These are phyloP conservation scores for Drosophila kanekoi DNA, from an alignment of 2,888 invertebrate species.

Conservation along the genomic window DNA sequence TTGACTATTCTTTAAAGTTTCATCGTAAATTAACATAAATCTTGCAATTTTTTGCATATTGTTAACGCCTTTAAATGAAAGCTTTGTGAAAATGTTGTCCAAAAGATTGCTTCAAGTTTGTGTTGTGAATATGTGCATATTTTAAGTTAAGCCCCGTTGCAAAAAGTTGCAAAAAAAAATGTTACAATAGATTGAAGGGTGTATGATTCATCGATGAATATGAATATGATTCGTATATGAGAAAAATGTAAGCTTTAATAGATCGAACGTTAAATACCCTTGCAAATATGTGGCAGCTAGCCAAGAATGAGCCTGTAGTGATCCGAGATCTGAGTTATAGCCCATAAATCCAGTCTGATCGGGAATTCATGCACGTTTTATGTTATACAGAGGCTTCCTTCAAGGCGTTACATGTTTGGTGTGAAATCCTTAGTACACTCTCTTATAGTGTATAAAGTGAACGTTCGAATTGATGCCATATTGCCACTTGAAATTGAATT, in stretches of 20 bases:
- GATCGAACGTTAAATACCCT: not conserved
- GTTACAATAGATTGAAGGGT: not conserved
- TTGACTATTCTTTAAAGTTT: not conserved
- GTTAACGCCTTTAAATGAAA: slow-evolving; percentile 41
- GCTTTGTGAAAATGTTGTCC: slow-evolving; percentile 14
- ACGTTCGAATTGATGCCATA: slow-evolving; percentile 5
- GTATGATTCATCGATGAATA: too few relatives aligned
- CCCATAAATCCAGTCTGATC: too few relatives aligned
- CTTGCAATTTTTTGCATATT: slow-evolving; percentile 37
- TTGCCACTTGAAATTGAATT: slow-evolving; percentile 2
- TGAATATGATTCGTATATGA: too few relatives aligned
- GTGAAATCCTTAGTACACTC: not conserved
- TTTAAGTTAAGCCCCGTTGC: not conserved
- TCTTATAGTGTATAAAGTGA: not conserved
- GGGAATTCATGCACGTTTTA: too few relatives aligned
- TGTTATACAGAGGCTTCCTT: not conserved
- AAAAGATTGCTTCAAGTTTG: too few relatives aligned
- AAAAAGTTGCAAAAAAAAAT: not conserved
- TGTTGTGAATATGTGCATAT: slow-evolving; percentile 4
- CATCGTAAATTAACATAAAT: slow-evolving; percentile 44
- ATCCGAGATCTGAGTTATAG: too few relatives aligned
- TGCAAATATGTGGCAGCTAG: not conserved
- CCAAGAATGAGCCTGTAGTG: too few relatives aligned
- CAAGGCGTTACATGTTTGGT: not conserved
- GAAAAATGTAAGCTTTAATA: not conserved